phyloP scores from a whole-genome alignment of 2,888 invertebrate genomes.

The Girardia tigrina region DNA sequence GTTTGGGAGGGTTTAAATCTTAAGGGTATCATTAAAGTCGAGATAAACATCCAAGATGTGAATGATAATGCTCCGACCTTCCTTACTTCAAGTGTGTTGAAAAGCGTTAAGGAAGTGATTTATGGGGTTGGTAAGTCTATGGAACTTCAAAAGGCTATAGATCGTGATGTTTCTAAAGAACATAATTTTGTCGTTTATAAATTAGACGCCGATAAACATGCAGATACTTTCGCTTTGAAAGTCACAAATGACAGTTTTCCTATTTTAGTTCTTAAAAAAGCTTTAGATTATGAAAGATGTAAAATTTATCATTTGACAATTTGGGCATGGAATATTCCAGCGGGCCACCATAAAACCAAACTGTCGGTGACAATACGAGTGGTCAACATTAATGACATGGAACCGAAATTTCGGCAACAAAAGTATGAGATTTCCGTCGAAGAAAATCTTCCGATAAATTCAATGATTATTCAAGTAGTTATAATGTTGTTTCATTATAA shows the following conservation, averaged over 20 bases:
- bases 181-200: background rate
- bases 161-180: conserved; percentile 13
- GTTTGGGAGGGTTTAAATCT: background rate
- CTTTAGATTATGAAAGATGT: background rate
- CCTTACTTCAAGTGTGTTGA: background rate
- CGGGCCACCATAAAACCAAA: background rate
- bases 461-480: conserved; percentile 1
- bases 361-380: background rate
- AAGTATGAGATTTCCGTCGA: conserved; percentile 12
- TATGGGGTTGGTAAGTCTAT: background rate
- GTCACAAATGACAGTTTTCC: conserved; percentile 9
- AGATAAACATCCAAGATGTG: background rate
- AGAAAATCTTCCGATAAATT: conserved; percentile 12
- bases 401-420: background rate
- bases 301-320: background rate
- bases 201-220: background rate
- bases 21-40: background rate
- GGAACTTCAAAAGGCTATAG: background rate
- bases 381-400: background rate
- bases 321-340: conserved; percentile 8
- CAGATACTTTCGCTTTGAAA: background rate
- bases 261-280: conserved; percentile 9
- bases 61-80: conserved; percentile 6
- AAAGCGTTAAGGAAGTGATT: conserved; percentile 1
- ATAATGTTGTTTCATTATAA: too few species aligned